These are phyloP conservation scores for Diglossa cyanea DNA, from an alignment of 2,797 vertebrate genomes.

Conservation along the genomic window DNA sequence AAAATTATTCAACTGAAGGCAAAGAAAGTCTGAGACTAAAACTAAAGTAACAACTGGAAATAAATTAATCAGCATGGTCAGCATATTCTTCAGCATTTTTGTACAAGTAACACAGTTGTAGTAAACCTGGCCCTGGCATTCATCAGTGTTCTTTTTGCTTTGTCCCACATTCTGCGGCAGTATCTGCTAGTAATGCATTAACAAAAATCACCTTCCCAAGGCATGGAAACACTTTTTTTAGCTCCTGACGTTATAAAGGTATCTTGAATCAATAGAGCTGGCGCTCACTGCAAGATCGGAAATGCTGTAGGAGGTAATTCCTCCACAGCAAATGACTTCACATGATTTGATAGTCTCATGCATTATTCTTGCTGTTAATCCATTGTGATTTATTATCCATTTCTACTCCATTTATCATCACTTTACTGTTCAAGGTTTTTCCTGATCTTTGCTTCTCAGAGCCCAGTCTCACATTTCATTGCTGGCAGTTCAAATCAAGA, in stretches of 20 bases:
- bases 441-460: not conserved
- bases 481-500: not conserved
- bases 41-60: not conserved
- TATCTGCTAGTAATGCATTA: conserved; percentile 32
- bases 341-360: not conserved
- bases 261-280: conserved; percentile 16
- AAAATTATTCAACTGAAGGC: not conserved
- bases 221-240: not conserved
- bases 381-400: not conserved
- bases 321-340: conserved; percentile 11
- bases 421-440: not conserved
- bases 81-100: not conserved
- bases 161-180: not conserved
- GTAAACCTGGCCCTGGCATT: not conserved
- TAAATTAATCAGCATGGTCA: not conserved
- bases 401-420: not conserved
- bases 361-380: not conserved
- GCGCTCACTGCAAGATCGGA: not conserved
- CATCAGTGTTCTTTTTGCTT: not conserved
- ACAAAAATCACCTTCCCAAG: conserved; percentile 25
- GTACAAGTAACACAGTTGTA: not conserved
- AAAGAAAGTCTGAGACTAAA: not conserved
- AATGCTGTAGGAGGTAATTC: not conserved
- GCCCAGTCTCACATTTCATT: not conserved
- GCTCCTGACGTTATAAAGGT: not conserved